Base-by-base conservation (phyloP, 2,113 vertebrate genomes). In the Tachuris rubrigastra region DNA sequence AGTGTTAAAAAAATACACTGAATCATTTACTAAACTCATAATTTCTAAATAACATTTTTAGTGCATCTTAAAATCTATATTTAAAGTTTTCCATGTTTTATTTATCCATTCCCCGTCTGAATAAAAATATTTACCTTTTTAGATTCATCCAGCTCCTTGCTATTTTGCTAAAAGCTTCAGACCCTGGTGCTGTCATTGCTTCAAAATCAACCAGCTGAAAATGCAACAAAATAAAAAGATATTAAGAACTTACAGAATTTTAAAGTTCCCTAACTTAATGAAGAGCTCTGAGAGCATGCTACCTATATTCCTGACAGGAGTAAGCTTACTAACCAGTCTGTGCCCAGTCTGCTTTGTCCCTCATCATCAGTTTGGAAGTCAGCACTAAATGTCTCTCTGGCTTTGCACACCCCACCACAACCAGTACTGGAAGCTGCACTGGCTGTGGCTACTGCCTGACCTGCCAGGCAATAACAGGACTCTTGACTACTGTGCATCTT, bases 201-300 rank as follows among this genome's bases (percentile, higher is more conserved):
- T 99, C 99, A 96, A 99, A 99, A 94, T 99, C 99, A 90, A 99
- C 99, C 95, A 99, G 96, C 99, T 99, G 96, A 89, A 97, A 97
- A 97, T 6, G n/a, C 53, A 91, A 92, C 8, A 66, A 82, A 85
- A 83, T 53, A 33, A 14, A 55, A 21, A 77, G 14, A 41, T 12
- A 27, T 30, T 81, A 88, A 72, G 44, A 93, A 80, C 79, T 75
- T 22, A 63, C 11, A 55, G 16, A 66, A 35, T 24, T 39, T 88
- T 72, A 4, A 85, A 65, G 1, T 56, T 85, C 17, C 60, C 25
- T 39, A 44, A 56, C 52, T 89, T 72, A 41, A 79, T 9, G 16
- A 73, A 85, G 14, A 9, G 28, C 62, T 80, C 53, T 41, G 17
- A 73, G 11, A 58, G 3, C 30, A 41, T 14, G 19, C 15, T 66